These are phyloP conservation scores for Scaptomyza flava DNA, from an alignment of 2,888 invertebrate genomes.

Conservation along the genomic window DNA sequence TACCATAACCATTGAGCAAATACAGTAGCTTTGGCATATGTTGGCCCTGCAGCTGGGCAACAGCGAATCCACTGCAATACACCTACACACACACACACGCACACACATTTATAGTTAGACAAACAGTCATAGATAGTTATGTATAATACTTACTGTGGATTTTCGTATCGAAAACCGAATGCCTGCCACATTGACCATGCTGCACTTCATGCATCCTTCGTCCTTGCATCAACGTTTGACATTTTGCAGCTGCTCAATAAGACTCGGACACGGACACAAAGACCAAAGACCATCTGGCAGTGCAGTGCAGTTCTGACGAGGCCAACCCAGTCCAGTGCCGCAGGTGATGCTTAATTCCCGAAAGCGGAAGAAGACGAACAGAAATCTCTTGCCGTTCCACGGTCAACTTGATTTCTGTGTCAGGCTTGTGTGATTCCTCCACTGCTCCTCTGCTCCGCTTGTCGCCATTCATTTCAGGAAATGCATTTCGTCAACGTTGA, in stretches of 20 bases:
- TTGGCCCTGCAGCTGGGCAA: neutral
- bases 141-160: constrained; percentile 26
- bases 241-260: constrained; percentile 52
- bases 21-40: constrained; percentile 3
- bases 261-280: constrained; percentile 3
- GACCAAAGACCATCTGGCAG: neutral
- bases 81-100: neutral
- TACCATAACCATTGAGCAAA: neutral
- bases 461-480: constrained; percentile 68
- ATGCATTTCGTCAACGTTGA: constrained; percentile 75
- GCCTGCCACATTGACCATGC: constrained; percentile 36
- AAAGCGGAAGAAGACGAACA: constrained; percentile 21
- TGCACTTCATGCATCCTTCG: constrained; percentile 41
- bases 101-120: too few relatives aligned
- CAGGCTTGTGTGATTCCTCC: constrained; percentile 48
- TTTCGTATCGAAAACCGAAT: neutral
- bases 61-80: constrained; percentile 24
- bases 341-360: constrained; percentile 10
- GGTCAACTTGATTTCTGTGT: constrained; percentile 67
- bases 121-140: neutral
- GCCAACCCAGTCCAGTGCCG: neutral
- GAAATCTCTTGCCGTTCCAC: constrained; percentile 25
- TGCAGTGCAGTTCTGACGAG: neutral
- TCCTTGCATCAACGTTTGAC: constrained; percentile 64
- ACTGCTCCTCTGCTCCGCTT: constrained; percentile 24